Evolutionary conservation across 2,113 vertebrate genomes (phyloP), one percentile per base, ranked within the genome.

Genomic region (Callorhinus ursinus): DNA sequence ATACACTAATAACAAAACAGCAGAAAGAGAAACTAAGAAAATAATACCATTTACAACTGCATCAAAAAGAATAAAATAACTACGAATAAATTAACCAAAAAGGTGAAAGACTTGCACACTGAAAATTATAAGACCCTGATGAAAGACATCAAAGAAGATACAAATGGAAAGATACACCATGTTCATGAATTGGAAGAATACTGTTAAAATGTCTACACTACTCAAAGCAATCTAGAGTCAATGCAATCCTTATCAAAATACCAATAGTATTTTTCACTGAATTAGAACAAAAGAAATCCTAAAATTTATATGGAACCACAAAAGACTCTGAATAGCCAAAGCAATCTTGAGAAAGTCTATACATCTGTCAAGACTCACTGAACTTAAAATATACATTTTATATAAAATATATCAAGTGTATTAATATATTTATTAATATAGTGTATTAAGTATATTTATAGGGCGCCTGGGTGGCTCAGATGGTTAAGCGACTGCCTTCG

Each of bases 351-450:
- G 39, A 76, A 76, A 76, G 33, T 67, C 71, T 85, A 88, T 74
- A 84, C 74, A 81, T 95, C 67, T 91, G 49, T 83, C 22, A 80
- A 95, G 91, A 85, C 46, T n/a, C 31, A 87, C 1, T 74, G 61
- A 84, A 84, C 12, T 87, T 88, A 51, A 90, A 89, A 86, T 61
- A 95, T 42, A 63, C 18, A 53, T 69, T 95, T 76, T 77, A 88
- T 72, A 31, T 31, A 63, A 63, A 63, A 55, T 83, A n/a, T 13
- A 87, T 15, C 26, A 63, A 63, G 61, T 57, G 13, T 31, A 65
- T 31, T 31, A 63, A 63, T 31, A 63, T 63, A 63, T 51, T 51
- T 51, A 51, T 63, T 63, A 65, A 65, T 65, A 6, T 65, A 65
- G 28, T 65, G 1, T 31, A 65, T 15, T 14, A 65, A 65, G 28